Base-by-base conservation (phyloP, 2,113 vertebrate genomes). In the Campylomormyrus tamandua region DNA sequence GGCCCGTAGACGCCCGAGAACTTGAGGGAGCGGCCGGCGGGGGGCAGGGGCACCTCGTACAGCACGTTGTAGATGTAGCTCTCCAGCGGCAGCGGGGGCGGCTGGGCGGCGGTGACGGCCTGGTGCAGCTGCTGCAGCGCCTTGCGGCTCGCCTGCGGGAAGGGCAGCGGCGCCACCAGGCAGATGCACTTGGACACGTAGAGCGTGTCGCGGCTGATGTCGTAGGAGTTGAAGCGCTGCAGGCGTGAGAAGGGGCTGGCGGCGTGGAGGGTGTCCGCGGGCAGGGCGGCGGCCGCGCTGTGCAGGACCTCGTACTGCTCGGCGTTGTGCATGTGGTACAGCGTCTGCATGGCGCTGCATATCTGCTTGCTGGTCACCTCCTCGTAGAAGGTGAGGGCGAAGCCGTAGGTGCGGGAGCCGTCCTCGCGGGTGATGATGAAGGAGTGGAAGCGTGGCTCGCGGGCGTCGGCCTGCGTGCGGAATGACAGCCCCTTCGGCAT, bases 241-340 rank as follows among this genome's bases (percentile, higher is more conserved):
- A 99, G 96, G 66, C 98, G 97, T 91, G 97, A 97, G 91, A 98
- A 96, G 92, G 97, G 95, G 39, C 97, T 95, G 1, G 95, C 95
- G 70, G 95, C 96, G 88, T 97, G 97, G 89, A 96, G 49, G 74
- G 7, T 2, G n/a, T 17, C 31, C 49, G 0, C n/a, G 21, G 24
- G 39, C 94, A 0, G 94, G 91, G 83, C 91, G 92, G 95, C 49
- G 95, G 90, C 90, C 48, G 94, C 94, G 2, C 95, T 94, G 93
- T 97, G 97, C 91, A 99, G 95, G 92, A 98, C 97, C 95, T 99
- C 98, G 88, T 98, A 99, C 92, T 95, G 96, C 91, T 99, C 98
- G n/a, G 98, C 98, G 9, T 99, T 99, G 96, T 99, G 98, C 98
- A 99, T 99, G 92, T 99, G 98, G 94, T 99, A 99, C 85, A 99